A percentile compares a stretch with the other conserved stretches of the same genome.
Evolutionary conservation across 2,113 vertebrate species (phyloP).

Genomic region (Vidua macroura): DNA sequence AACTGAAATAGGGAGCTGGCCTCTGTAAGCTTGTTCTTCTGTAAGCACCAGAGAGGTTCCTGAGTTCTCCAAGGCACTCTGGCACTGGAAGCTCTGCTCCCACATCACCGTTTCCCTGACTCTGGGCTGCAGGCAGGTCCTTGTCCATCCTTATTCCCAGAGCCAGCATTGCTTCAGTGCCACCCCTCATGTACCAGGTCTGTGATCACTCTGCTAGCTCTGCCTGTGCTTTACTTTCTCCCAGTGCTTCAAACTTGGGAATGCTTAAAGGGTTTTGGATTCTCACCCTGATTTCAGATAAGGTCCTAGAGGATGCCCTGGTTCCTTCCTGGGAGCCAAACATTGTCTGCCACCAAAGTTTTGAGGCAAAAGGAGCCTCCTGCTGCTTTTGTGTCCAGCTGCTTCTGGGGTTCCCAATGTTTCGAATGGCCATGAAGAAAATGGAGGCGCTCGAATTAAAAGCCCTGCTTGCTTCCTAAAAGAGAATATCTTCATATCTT

Average conservation of each 20-base stretch:
- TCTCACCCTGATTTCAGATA: not conserved
- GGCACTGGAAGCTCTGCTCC: not conserved
- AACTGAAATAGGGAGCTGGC: not conserved
- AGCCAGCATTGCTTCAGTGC: not conserved
- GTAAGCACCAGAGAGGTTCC: not conserved
- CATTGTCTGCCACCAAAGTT: not conserved
- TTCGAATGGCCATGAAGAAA: not conserved
- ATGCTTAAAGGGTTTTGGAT: not conserved
- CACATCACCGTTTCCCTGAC: not conserved
- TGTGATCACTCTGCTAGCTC: not conserved
- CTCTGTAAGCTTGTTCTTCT: not conserved
- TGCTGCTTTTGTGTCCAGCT: not conserved
- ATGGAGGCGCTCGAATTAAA: not conserved
- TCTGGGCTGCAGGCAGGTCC: not conserved
- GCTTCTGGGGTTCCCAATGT: not conserved
- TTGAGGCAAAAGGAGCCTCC: not conserved
- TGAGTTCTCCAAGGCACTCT: not conserved
- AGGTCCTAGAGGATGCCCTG: not conserved
- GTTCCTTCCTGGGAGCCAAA: not conserved
- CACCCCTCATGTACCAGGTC: not conserved
- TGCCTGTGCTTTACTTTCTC: not conserved
- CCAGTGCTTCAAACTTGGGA: not conserved
- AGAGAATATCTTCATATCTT: not conserved
- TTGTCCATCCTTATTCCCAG: not conserved
- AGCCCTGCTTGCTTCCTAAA: accelerated